Base-by-base conservation (phyloP, 2,797 vertebrate genomes). In the Pagetopsis macropterus region DNA sequence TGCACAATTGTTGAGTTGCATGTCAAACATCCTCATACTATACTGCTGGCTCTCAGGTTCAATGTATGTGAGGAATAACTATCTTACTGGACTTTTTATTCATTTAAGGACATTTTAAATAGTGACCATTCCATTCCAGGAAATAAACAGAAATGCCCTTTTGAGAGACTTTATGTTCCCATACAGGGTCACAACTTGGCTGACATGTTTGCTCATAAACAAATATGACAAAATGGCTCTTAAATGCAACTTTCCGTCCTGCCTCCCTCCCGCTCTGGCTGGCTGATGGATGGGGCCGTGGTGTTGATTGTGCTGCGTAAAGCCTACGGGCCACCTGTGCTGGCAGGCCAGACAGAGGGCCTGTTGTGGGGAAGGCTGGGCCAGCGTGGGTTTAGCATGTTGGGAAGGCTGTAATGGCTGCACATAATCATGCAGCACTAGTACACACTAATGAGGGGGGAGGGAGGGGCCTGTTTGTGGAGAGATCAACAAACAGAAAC, bases 271-370 rank as follows among this genome's bases (percentile, higher is more conserved):
- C 2, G 3, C 51, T 13, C 15, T 48, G 4, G 12, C 37, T 56
- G 78, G 66, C 72, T 59, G 10, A 58, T 57, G 72, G 50, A 51
- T 14, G 50, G 55, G 59, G 64, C 69, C 9, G 5, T 58, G 75
- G 68, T 49, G 57, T 21, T 48, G 69, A 66, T 67, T 75, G 75
- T 67, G 76, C 67, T 65, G 62, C 67, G 68, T 74, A 48, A 72
- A 61, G 77, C 78, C 72, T 19, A 48, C 23, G 2, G 31, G 76
- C 65, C 87, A 90, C 88, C 85, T 89, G 88, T 76, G 78, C 78
- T 79, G 81, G 76, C 73, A 21, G 68, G 13, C 13, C 57, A 16
- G 58, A 90, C 87, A 90, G 81, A 88, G 44, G 67, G 65, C 50
- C 73, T 70, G 84, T 86, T 91, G 91, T 90, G 3, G 21, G 33